phyloP scores from a whole-genome alignment of 2,113 vertebrate species.

The Rhynchomys soricoides region DNA sequence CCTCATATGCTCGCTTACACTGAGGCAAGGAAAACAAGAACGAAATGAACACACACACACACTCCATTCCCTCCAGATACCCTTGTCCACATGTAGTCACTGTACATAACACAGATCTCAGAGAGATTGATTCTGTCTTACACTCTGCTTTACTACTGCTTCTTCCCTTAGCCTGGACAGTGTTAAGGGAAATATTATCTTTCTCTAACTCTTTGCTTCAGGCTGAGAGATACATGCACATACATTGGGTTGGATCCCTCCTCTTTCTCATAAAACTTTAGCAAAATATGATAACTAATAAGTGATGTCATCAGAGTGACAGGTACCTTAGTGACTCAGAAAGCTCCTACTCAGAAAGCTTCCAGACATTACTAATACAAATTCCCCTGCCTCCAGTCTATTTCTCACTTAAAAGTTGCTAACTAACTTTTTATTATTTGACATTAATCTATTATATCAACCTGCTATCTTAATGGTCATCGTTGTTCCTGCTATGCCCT shows the following conservation, averaged over 20 bases:
- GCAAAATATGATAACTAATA: background rate
- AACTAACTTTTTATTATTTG: background rate
- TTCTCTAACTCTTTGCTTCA: background rate
- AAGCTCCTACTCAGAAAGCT: background rate
- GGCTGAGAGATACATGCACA: background rate
- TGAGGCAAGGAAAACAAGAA: background rate
- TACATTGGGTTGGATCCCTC: background rate
- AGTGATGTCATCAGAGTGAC: background rate
- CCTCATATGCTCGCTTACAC: background rate
- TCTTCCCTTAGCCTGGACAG: background rate
- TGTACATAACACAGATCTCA: background rate
- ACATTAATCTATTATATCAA: background rate
- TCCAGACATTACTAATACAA: background rate
- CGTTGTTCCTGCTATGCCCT: background rate
- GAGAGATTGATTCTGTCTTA: background rate
- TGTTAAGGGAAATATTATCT: conserved; percentile 15
- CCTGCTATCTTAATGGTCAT: background rate
- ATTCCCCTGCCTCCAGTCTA: background rate
- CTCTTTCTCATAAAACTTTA: background rate
- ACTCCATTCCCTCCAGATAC: background rate
- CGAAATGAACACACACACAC: background rate
- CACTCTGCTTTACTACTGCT: background rate
- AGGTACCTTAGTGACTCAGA: background rate
- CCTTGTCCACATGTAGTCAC: background rate
- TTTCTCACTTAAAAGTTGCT: background rate